These are phyloP conservation scores for Pteropus rufus DNA, from an alignment of 2,797 vertebrate genomes.

Conservation along the genomic window DNA sequence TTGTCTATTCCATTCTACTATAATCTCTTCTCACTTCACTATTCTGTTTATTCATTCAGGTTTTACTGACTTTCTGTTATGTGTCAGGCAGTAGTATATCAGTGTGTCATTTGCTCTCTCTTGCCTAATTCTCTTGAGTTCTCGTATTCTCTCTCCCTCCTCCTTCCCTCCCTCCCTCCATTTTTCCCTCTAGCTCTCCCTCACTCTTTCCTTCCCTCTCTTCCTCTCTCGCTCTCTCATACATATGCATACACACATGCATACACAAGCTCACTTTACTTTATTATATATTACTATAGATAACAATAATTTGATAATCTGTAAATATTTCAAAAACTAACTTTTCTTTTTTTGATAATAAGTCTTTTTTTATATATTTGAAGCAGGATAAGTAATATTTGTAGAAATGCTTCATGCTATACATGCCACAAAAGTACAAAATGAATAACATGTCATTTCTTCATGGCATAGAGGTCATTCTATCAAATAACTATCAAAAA, in stretches of 20 bases:
- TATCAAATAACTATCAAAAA: not conserved
- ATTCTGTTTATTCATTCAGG: not conserved
- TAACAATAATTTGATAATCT: not conserved
- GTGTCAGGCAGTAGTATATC: not conserved
- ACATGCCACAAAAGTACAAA: not conserved
- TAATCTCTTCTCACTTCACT: not conserved
- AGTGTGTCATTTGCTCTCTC: accelerated
- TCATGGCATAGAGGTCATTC: not conserved
- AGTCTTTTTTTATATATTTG: not conserved
- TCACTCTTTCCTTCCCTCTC: not conserved
- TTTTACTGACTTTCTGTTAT: not conserved
- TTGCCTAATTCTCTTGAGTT: not conserved
- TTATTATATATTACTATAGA: not conserved
- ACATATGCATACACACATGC: not conserved
- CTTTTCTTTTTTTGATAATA: not conserved
- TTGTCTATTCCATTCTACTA: not conserved
- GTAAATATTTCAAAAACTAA: not conserved
- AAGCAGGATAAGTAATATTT: not conserved
- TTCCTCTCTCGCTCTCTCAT: too few species aligned
- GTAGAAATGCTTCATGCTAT: not conserved
- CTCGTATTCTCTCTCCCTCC: too few species aligned
- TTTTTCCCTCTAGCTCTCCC: too few species aligned
- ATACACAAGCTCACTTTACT: not conserved
- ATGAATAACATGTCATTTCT: not conserved
- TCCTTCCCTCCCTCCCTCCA: not conserved